Evolutionary conservation across 1,140 invertebrate species (phyloP), one percentile per base, ranked within the genome.

Genomic region (Rhyacophila brunnea): DNA sequence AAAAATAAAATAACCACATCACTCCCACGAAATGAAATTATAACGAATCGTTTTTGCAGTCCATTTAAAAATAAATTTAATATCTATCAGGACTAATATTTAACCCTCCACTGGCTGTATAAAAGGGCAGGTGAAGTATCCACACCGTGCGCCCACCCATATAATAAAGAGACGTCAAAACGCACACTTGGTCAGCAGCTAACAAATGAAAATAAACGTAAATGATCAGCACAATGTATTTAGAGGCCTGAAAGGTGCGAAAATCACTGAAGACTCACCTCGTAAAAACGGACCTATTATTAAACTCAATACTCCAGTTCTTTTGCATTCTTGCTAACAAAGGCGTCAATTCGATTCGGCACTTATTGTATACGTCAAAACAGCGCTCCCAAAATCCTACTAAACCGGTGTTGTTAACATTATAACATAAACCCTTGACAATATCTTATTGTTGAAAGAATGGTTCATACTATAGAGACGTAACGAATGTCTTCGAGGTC

Each of bases 351-450:
- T 65, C 58, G 62, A 65, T 56, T 57, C 62, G 62, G 62, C 58
- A 60, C 62, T 65, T 58, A 60, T 65, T 65, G 58, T 65, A 42
- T 52, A 60, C 58, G 62, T 65, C 62, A 65, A 65, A 65, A 65
- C 62, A 65, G 62, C 48, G 46, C 58, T 52, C 62, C 62, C 40
- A 34, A 32, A 57, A 9, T 35, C 17, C 19, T n/a, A n/a, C n/a
- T 11, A 35, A 43, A 38, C 46, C 48, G 58, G 54, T 57, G 58
- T 60, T 58, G 58, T 60, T 58, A 60, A 60, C n/a, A n/a, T n/a
- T n/a, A n/a, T n/a, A n/a, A n/a, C 45, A 46, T 17, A 34, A 13
- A 35, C 46, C 47, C 48, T 20, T 14, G n/a, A 52, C 49, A 53
- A 60, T 40, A 19, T 17, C 10, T 35, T 18, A 49, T 58, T 58